Evolutionary conservation across 1,140 invertebrate species (phyloP), one percentile per base, ranked within the genome.

Genomic region (Parasteatoda tepidariorum): DNA sequence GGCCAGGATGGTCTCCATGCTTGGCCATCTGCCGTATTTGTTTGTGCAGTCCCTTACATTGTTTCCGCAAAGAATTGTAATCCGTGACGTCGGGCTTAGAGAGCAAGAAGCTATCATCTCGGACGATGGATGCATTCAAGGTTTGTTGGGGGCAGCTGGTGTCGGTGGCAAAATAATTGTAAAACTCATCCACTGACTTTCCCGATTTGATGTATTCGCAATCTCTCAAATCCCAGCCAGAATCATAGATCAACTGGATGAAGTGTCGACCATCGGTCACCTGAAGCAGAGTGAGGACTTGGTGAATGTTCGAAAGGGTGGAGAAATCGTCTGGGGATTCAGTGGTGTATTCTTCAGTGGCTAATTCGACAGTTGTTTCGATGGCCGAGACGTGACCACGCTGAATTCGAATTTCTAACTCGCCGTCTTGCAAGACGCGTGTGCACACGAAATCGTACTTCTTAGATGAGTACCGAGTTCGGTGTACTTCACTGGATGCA

Each of bases 211-310:
- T 87, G 85, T 92, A 92, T 87, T 94, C 92, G 86, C 93, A 94
- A 87, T 94, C 93, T 85, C 91, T 89, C 9, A 94, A 88, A 31
- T 89, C 88, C 84, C 81, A 79, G 54, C 90, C 89, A 74, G 89
- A 89, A 22, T 91, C 89, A 90, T 93, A 93, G 74, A 94, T 93
- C 15, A 93, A 87, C 88, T 93, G 93, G 11, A 94, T 90, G 86
- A 94, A 90, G 87, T 92, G 91, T 70, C 89, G 89, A 24, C 92
- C 92, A 84, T 93, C 91, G 3, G 92, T 92, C 68, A 94, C 87
- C 88, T 94, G 93, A 22, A 92, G 91, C 3, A 93, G 90, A 71
- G 90, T 91, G 18, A 93, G 81, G 0, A 91, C 91, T n/a, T 79
- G 67, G 54, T 6, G 28, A 24, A 24, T 7, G 59, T 15, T 15